Percentiles rank a stretch among this genome's conserved stretches.
These are phyloP conservation scores for Schizaphis graminum DNA, from an alignment of 2,888 invertebrate species.

Conservation along the genomic window DNA sequence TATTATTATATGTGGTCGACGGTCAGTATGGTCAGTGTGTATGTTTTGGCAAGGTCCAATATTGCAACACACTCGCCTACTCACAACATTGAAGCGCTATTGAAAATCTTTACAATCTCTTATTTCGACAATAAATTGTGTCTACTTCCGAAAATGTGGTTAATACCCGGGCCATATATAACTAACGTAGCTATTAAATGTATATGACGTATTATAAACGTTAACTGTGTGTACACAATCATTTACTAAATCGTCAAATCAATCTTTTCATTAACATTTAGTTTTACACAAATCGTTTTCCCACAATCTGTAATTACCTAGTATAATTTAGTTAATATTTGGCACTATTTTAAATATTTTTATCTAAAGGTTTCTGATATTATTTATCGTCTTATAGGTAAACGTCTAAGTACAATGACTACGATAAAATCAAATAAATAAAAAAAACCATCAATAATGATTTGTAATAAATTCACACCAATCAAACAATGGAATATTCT, in stretches of 20 bases:
- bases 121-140: background rate
- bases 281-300: background rate
- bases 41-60: constrained; percentile 46
- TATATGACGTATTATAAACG: background rate
- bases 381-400: background rate
- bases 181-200: background rate
- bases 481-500: background rate
- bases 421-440: background rate
- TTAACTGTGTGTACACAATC: background rate
- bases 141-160: background rate
- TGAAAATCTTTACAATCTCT: constrained; percentile 23
- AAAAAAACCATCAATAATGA: background rate
- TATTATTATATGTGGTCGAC: constrained; percentile 15
- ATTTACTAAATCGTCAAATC: background rate
- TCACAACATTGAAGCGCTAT: constrained; percentile 1
- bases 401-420: background rate
- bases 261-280: background rate
- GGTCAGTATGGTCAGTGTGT: constrained; percentile 41
- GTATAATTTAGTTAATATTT: background rate
- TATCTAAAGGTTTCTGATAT: too few relatives aligned
- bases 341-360: too few relatives aligned
- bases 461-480: background rate
- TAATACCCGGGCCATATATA: background rate
- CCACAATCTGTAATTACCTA: background rate
- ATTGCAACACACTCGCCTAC: constrained; percentile 21